Evolutionary conservation across 2,797 vertebrate species (phyloP), one percentile per base, ranked within the genome.

Genomic region (Sciaenops ocellatus): DNA sequence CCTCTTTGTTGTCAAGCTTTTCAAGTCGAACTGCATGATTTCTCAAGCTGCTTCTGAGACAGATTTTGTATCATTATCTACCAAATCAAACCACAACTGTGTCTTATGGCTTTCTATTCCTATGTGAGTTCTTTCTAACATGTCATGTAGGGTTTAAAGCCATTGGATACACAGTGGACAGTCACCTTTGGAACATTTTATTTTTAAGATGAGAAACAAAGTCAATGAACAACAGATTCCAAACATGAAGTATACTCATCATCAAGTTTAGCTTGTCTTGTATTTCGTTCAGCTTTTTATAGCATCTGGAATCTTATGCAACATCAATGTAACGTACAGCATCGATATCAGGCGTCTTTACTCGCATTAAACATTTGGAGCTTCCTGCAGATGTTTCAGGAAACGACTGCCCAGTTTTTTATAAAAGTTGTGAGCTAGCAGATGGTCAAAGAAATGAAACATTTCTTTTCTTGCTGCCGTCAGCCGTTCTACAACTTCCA

Each of bases 51-150:
- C 67, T 70, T 65, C 71, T 10, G 52, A 54, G 16, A 69, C 54
- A 78, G 67, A 66, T 80, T 76, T 68, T 67, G 54, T 72, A 55
- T 74, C 34, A 52, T 48, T 71, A 46, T 70, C 76, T 64, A 48
- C 50, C 41, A 76, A 78, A 73, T 80, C 70, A 84, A 90, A 91
- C 96, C 95, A 95, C 96, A 93, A 86, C 92, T 96, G 97, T 94
- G 96, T 95, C 93, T 91, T 99, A 99, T 99, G 98, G 98, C 98
- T 99, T 99, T 99, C 98, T 99, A 99, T 99, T 99, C 98, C 98
- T 99, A 99, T 98, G 98, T 99, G 98, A 99, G 96, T 96, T 95
- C 76, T 95, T 94, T 95, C 94, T 94, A 93, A 92, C 73, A 95
- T 93, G 85, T 99, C 98, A 98, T 96, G 97, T 99, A 99, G 98